A percentile compares a stretch with the other conserved stretches of the same genome.
phyloP scores from a whole-genome alignment of 2,113 vertebrate species.

The Indicator maculatus region DNA sequence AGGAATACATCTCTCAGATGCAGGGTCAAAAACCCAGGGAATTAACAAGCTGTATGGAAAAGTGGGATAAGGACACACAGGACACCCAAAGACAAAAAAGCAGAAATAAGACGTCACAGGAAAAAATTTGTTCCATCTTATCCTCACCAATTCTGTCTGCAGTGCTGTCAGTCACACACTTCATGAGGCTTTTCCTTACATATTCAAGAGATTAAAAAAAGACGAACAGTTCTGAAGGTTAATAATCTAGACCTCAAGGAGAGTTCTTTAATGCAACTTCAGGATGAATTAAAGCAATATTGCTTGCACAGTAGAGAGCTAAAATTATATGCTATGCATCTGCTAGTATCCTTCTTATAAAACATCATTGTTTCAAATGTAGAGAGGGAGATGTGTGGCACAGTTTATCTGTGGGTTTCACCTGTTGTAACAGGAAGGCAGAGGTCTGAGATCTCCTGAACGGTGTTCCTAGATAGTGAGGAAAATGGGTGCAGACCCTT shows the following conservation, averaged over 20 bases:
- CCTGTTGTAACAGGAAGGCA: background rate
- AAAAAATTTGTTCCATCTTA: background rate
- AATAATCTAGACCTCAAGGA: background rate
- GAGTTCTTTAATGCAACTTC: background rate
- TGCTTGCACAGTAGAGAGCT: background rate
- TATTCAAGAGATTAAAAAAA: background rate
- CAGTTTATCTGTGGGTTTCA: background rate
- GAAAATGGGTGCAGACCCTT: background rate
- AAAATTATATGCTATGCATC: background rate
- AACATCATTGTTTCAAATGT: background rate
- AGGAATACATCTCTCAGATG: background rate
- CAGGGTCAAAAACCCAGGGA: background rate
- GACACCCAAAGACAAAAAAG: background rate
- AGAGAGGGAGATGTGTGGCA: background rate
- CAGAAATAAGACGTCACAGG: background rate
- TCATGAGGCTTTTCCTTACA: background rate
- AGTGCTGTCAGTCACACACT: accelerated
- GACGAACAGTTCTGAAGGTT: background rate
- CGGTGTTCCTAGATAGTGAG: background rate
- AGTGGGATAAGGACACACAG: background rate
- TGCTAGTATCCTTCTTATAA: background rate
- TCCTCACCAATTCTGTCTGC: background rate
- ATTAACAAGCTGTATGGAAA: background rate
- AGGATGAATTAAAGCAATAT: background rate
- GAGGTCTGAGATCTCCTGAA: background rate